phyloP scores from a whole-genome alignment of 2,113 vertebrate species.

The Chlamydotis undulata region DNA sequence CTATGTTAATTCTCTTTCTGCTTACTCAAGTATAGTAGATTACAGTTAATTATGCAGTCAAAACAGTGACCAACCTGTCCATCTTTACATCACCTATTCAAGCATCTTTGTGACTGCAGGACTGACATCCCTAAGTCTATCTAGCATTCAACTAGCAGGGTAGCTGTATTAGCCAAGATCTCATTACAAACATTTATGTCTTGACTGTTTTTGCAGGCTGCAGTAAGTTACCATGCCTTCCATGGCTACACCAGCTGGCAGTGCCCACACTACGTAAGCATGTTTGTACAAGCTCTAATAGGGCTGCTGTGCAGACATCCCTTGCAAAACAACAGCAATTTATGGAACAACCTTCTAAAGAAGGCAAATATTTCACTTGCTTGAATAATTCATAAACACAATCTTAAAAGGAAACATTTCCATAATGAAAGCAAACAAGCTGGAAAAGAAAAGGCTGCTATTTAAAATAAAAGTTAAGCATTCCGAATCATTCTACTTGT shows the following conservation, averaged over 20 bases:
- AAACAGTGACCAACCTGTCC: not conserved
- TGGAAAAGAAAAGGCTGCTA: not conserved
- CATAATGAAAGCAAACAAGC: not conserved
- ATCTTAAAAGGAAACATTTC: slow-evolving; percentile 6
- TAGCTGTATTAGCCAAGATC: not conserved
- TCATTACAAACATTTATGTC: not conserved
- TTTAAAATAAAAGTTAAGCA: not conserved
- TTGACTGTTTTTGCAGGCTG: not conserved
- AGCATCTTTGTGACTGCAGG: not conserved
- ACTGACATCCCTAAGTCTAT: not conserved
- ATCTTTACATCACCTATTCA: not conserved
- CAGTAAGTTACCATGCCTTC: not conserved
- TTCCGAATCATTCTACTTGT: not conserved
- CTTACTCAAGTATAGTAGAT: not conserved
- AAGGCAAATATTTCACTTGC: slow-evolving; percentile 26
- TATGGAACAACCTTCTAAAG: not conserved
- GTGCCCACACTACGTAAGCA: not conserved
- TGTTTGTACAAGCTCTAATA: not conserved
- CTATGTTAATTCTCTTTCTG: not conserved
- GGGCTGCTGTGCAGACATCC: not conserved
- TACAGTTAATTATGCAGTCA: not conserved
- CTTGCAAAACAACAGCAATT: not conserved
- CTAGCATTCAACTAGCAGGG: not conserved
- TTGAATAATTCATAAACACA: slow-evolving; percentile 29
- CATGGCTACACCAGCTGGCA: not conserved